Conservation (phyloP, 1,140 invertebrate genomes). For the Battus philenor region DNA sequence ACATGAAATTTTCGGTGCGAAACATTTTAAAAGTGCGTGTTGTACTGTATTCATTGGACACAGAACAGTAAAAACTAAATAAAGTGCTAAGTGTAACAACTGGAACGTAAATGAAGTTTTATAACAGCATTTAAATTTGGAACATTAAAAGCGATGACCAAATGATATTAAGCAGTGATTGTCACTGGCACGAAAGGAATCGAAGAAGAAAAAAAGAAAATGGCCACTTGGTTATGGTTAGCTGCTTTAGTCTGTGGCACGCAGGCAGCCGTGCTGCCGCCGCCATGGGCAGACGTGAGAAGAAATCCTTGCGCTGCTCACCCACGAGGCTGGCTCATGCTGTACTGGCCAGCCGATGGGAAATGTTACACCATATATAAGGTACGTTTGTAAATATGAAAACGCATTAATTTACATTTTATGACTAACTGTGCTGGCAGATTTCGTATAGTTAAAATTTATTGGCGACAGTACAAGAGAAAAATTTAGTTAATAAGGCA, state of each 20-base stretch:
- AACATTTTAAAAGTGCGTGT: too few species aligned
- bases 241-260: slow-evolving; percentile 47
- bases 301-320: slow-evolving; percentile 87
- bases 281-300: slow-evolving; percentile 88
- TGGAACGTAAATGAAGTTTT: too few species aligned
- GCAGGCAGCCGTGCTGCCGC: slow-evolving; percentile 82
- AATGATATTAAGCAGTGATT: neutral
- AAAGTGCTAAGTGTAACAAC: too few species aligned
- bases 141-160: neutral
- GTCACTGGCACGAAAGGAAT: slow-evolving; percentile 6
- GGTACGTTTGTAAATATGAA: too few species aligned
- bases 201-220: slow-evolving; percentile 21
- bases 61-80: too few species aligned
- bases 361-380: slow-evolving; percentile 91
- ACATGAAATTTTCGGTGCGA: too few species aligned
- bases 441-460: too few species aligned
- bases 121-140: neutral
- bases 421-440: too few species aligned
- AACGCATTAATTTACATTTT: too few species aligned
- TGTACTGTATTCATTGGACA: too few species aligned
- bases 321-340: slow-evolving; percentile 87
- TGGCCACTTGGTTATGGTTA: slow-evolving; percentile 56
- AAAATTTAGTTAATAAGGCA: too few species aligned
- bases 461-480: too few species aligned
- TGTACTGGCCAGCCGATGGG: slow-evolving; percentile 88